Evolutionary conservation across 2,888 invertebrate genomes (phyloP).

Genomic region (Drosophila robusta): DNA sequence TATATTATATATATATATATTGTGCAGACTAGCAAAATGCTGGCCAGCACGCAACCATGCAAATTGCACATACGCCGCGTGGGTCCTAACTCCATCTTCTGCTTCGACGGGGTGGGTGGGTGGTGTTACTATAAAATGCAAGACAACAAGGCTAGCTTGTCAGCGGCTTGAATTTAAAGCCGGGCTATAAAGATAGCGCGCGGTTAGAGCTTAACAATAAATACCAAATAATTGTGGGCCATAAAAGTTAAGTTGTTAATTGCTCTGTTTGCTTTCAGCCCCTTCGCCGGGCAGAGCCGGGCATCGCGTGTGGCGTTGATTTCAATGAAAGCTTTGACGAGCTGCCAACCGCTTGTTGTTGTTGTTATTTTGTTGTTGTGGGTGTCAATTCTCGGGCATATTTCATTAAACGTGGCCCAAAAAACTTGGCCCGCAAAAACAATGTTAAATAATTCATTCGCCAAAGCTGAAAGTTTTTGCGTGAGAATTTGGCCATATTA

Average conservation of each 20-base stretch:
- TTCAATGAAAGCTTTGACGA: conserved; percentile 59
- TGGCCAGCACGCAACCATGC: conserved; percentile 54
- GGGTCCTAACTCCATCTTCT: conserved; percentile 4
- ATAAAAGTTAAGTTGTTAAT: conserved; percentile 78
- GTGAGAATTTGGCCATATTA: conserved; percentile 77
- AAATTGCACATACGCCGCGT: conserved; percentile 55
- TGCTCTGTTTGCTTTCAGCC: conserved; percentile 50
- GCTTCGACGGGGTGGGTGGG: background rate
- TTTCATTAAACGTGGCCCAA: conserved; percentile 53
- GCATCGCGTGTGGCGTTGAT: conserved; percentile 42
- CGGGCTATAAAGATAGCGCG: conserved; percentile 60
- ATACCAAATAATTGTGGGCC: conserved; percentile 74
- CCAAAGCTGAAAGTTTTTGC: conserved; percentile 69
- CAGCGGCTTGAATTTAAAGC: conserved; percentile 64
- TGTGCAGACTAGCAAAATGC: conserved; percentile 39
- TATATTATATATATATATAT: conserved; percentile 3
- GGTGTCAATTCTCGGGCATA: conserved; percentile 57
- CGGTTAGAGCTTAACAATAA: conserved; percentile 64
- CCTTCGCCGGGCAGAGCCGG: conserved; percentile 16
- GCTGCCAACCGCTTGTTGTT: conserved; percentile 31
- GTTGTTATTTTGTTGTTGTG: conserved; percentile 7
- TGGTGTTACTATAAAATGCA: conserved; percentile 24
- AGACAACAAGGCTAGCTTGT: conserved; percentile 32
- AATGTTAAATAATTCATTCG: conserved; percentile 76
- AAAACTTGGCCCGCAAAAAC: conserved; percentile 55